A percentile compares a stretch with the other conserved stretches of the same genome.
Evolutionary conservation across 64 coral and sea anemone genomes (phyloP).

Genomic region (Stichodactyla mertensii): DNA sequence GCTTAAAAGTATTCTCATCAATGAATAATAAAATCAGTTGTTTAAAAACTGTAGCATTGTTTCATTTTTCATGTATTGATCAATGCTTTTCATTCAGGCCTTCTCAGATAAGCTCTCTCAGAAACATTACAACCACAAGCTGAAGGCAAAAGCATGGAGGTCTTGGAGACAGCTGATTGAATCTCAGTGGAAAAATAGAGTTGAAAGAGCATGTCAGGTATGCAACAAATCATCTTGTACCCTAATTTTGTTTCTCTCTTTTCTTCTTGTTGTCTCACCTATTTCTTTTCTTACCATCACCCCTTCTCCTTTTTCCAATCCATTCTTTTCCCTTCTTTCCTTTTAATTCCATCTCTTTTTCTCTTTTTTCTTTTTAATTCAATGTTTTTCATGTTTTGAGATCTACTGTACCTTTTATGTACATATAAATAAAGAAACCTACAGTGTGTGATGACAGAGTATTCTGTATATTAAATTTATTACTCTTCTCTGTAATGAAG

Average conservation of each 20-base stretch:
- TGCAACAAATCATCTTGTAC: too few species aligned
- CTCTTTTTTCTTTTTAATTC: background rate
- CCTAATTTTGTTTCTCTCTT: background rate
- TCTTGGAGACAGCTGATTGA: slow-evolving; percentile 85
- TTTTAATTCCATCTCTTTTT: background rate
- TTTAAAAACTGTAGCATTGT: too few species aligned
- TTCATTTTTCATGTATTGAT: background rate
- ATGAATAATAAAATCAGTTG: too few species aligned
- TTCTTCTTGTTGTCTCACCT: background rate
- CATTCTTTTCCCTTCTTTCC: background rate
- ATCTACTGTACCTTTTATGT: background rate
- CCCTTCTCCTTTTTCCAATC: background rate
- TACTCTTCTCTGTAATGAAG: too few species aligned
- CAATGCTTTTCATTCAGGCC: slow-evolving; percentile 2
- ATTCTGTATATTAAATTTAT: too few species aligned
- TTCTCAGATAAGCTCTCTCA: slow-evolving; percentile 79
- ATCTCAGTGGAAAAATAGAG: slow-evolving; percentile 93
- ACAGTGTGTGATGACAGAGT: too few species aligned
- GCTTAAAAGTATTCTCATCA: too few species aligned
- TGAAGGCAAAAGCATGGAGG: slow-evolving; percentile 71
- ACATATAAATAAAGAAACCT: too few species aligned
- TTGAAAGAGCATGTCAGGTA: slow-evolving; percentile 98
- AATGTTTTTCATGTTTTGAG: background rate
- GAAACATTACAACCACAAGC: slow-evolving; percentile 67
- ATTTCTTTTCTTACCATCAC: background rate